Conservation (phyloP, 2,888 invertebrate genomes). For the Opisthograptis luteolata region DNA sequence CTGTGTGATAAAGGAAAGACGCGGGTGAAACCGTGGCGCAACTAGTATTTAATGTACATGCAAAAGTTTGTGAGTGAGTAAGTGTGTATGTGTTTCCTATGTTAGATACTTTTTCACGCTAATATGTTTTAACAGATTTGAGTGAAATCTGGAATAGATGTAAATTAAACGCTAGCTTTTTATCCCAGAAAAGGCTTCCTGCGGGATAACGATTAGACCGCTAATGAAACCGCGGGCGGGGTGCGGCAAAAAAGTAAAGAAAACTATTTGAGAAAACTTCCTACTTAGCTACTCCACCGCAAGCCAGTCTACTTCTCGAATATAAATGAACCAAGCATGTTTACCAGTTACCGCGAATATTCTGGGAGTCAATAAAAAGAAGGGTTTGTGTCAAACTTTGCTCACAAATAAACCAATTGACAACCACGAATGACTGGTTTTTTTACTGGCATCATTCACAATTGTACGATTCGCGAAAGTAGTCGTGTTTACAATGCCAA, state of each 20-base stretch:
- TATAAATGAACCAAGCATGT: slow-evolving; percentile 25
- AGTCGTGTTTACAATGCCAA: slow-evolving; percentile 69
- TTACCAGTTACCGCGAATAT: slow-evolving; percentile 20
- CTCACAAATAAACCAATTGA: slow-evolving; percentile 61
- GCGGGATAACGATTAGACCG: too few species aligned
- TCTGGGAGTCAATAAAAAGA: slow-evolving; percentile 37
- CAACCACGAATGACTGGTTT: slow-evolving; percentile 66
- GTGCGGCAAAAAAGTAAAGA: neutral
- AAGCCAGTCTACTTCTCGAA: slow-evolving; percentile 12
- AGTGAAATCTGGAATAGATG: too few species aligned
- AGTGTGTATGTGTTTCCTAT: too few species aligned
- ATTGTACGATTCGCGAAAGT: slow-evolving; percentile 58
- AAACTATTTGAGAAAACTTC: neutral
- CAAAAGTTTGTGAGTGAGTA: too few species aligned
- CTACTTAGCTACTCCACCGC: neutral
- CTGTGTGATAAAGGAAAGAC: too few species aligned
- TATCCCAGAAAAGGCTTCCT: too few species aligned
- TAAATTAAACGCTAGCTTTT: too few species aligned
- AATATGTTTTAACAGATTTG: too few species aligned
- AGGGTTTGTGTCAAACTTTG: slow-evolving; percentile 46
- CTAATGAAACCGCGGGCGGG: too few species aligned
- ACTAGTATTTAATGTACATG: too few species aligned
- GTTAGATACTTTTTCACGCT: too few species aligned
- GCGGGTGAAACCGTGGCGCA: too few species aligned
- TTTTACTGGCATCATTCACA: slow-evolving; percentile 62